These are phyloP conservation scores for Lagenorhynchus albirostris DNA, from an alignment of 2,113 vertebrate species.

Conservation along the genomic window DNA sequence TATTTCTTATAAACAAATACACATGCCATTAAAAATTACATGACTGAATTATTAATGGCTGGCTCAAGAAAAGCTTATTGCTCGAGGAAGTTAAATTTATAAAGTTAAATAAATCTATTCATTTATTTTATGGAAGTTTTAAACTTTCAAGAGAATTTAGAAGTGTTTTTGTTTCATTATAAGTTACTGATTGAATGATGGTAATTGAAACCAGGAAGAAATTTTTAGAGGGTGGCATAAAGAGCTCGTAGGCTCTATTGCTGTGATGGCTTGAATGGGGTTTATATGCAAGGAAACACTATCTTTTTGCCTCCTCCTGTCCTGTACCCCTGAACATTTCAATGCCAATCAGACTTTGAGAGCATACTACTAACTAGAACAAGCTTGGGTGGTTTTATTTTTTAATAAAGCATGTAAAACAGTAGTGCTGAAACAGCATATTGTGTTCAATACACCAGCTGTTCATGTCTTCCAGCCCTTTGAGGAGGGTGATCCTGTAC, in stretches of 20 bases:
- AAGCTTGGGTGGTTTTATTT: not conserved
- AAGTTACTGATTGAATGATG: not conserved
- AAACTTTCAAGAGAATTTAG: conserved; percentile 7
- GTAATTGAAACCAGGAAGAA: conserved; percentile 13
- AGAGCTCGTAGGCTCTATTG: not conserved
- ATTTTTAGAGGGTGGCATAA: not conserved
- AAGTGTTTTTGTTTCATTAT: not conserved
- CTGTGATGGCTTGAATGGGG: not conserved
- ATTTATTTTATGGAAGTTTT: conserved; percentile 3
- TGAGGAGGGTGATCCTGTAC: not conserved
- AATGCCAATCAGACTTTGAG: not conserved
- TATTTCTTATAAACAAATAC: not conserved
- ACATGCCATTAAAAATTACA: not conserved
- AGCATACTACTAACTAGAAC: not conserved
- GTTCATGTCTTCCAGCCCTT: not conserved
- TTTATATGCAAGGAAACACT: not conserved
- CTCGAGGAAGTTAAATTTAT: not conserved
- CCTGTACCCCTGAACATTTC: not conserved
- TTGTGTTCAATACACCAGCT: not conserved
- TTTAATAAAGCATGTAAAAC: not conserved
- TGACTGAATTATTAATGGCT: conserved; percentile 9
- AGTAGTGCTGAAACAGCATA: not conserved
- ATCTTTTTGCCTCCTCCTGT: not conserved
- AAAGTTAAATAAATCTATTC: not conserved
- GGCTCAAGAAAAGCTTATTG: not conserved